Evolutionary conservation across 2,888 invertebrate genomes (phyloP).

Genomic region (Pseudococcus jackbeardsleyi): DNA sequence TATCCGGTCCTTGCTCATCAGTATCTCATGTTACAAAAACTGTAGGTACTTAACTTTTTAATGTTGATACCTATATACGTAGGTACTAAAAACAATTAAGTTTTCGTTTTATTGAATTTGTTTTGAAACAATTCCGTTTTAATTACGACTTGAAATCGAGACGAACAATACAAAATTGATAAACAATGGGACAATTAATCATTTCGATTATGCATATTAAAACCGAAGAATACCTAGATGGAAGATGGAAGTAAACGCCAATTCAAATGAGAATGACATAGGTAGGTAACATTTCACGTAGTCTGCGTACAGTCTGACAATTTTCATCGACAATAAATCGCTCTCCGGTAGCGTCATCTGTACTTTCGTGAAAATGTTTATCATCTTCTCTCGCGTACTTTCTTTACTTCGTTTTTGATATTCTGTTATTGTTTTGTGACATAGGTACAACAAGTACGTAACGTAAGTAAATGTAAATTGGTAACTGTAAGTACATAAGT

Average conservation of each 20-base stretch:
- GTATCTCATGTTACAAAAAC: too few species aligned
- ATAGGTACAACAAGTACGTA: too few species aligned
- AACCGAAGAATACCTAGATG: slow-evolving; percentile 34
- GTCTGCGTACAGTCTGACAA: slow-evolving; percentile 42
- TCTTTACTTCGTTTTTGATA: too few species aligned
- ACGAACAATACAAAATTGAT: slow-evolving; percentile 59
- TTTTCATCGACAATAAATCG: background rate
- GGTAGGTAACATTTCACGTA: background rate
- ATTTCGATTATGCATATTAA: slow-evolving; percentile 56
- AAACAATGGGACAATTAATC: slow-evolving; percentile 62
- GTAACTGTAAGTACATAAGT: too few species aligned
- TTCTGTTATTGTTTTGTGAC: too few species aligned
- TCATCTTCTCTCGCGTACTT: background rate
- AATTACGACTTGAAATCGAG: slow-evolving; percentile 58
- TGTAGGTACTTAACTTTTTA: too few species aligned
- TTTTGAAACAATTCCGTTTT: slow-evolving; percentile 61
- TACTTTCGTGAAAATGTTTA: too few species aligned
- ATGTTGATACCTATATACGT: too few species aligned
- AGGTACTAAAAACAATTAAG: slow-evolving; percentile 49
- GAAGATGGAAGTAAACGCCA: slow-evolving; percentile 16
- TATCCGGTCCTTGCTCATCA: too few species aligned
- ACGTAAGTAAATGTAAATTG: too few species aligned
- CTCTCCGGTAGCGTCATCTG: background rate
- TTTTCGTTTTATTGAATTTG: slow-evolving; percentile 58
- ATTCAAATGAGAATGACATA: background rate